Conservation (phyloP, 2,888 invertebrate species). For the Apeira syringaria region DNA sequence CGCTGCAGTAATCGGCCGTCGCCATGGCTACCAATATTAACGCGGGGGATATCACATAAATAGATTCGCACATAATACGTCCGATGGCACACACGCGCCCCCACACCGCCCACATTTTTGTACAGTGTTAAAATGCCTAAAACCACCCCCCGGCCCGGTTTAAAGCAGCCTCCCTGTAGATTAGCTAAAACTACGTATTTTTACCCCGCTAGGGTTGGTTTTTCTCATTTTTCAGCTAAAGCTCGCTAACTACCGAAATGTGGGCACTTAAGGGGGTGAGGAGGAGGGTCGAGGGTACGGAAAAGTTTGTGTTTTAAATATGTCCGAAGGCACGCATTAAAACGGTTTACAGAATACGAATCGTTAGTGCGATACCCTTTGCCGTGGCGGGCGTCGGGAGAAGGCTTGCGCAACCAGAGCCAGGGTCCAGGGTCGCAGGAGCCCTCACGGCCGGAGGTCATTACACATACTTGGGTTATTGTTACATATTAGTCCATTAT, state of each 20-base stretch:
- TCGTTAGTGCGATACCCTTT: slow-evolving; percentile 60
- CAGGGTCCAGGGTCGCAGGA: slow-evolving; percentile 3
- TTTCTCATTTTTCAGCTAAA: slow-evolving; percentile 57
- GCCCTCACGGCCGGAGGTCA: slow-evolving; percentile 7
- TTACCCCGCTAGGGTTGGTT: slow-evolving; percentile 73
- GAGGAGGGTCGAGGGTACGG: slow-evolving; percentile 46
- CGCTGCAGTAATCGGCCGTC: slow-evolving; percentile 79
- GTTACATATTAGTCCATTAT: slow-evolving; percentile 14
- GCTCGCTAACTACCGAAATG: slow-evolving; percentile 78
- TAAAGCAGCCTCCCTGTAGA: slow-evolving; percentile 71
- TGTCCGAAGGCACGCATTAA: slow-evolving; percentile 81
- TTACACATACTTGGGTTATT: slow-evolving; percentile 24
- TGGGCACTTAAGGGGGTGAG: slow-evolving; percentile 49
- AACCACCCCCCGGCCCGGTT: slow-evolving; percentile 59
- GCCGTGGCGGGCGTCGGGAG: slow-evolving; percentile 30
- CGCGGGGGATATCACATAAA: slow-evolving; percentile 73
- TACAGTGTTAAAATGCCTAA: slow-evolving; percentile 81
- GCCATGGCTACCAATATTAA: slow-evolving; percentile 79
- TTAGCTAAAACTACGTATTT: slow-evolving; percentile 88
- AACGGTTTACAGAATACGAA: slow-evolving; percentile 73
- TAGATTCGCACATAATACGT: slow-evolving; percentile 80
- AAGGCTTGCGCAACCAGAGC: slow-evolving; percentile 1
- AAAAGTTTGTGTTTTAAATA: slow-evolving; percentile 82
- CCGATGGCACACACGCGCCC: slow-evolving; percentile 74
- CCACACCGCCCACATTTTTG: slow-evolving; percentile 69